Base-by-base conservation (phyloP, 2,888 invertebrate genomes). In the Xiphydria camelus region DNA sequence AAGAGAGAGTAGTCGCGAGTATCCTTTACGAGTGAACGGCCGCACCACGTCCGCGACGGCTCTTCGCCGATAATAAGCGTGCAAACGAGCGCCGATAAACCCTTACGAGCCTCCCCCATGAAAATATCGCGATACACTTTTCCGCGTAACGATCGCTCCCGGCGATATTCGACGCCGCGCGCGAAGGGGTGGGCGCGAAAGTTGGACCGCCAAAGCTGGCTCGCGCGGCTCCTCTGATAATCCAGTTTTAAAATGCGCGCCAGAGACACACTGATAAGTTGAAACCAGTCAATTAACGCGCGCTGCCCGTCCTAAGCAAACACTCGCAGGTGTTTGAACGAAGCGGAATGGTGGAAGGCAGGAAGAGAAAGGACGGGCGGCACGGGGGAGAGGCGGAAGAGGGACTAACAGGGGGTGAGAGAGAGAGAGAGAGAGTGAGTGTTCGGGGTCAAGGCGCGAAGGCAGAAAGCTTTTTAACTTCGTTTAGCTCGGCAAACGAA, bases 311-410 rank as follows among this genome's bases (percentile, higher is more conserved):
- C 70, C 70, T 68, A 68, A 69, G 56, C 57, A 72, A 71, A 70
- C 62, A 70, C 56, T 54, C 62, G 61, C 64, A 68, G 68, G 68
- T 71, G 67, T 68, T 69, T 65, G 62, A 66, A 66, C 61, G 62
- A 57, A 54, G 58, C 18, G 41, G 33, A 41, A 45, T 15, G n/a
- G n/a, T n/a, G 36, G 10, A 41, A 26, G 32, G 32, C 26, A 43
- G 22, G 34, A 22, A 20, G 40, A 29, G 40, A 25, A 45, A 14
- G 23, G 10, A 47, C 37, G 39, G 29, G 34, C 4, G 20, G 19
- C 19, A 9, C 4, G 14, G 19, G 35, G 9, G 18, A 4, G 35
- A 10, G 15, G 10, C 12, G 20, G 18, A 17, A 18, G n/a, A n/a
- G 35, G 26, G n/a, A 4, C 25, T 25, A 12, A n/a, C 26, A 10